Base-by-base conservation (phyloP, 2,888 invertebrate species). In the Anoplius nigerrimus region DNA sequence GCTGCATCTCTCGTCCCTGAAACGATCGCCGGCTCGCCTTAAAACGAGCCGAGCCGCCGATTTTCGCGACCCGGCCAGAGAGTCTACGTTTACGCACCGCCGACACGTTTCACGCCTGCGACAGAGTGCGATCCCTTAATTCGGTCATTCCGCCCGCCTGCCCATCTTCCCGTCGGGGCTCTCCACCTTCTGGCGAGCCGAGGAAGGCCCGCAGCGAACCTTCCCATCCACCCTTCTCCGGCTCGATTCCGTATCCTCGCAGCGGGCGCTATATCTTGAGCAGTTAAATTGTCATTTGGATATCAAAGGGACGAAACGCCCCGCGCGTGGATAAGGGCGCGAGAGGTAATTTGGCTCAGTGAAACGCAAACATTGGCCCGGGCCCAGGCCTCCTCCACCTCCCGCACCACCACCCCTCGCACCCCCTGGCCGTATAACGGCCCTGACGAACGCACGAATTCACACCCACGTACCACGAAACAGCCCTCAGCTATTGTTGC, bases 261-360 rank as follows among this genome's bases (percentile, higher is more conserved):
- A n/a, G 53, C 22, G 16, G 55, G 34, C 48, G 57, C 52, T 46
- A 65, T 75, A 72, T 80, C 78, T 77, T 64, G 80, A 75, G 85
- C 87, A 87, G 89, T 89, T 89, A 89, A 89, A 89, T 88, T 88
- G 89, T 88, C 89, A 88, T 88, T 89, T 89, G 85, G 88, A 86
- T 88, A 87, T 88, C 88, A 88, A 88, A 88, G 88, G 87, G 86
- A 86, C 82, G 83, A 78, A 82, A 85, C 81, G 82, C 81, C 78
- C 81, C 82, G 81, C 82, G 82, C 81, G 80, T 82, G 87, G 84
- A 86, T 87, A 86, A 88, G 86, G 87, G 86, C 85, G 86, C 83
- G 83, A 79, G 83, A 85, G 87, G 87, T 87, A 88, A 87, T 88
- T 88, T 88, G 85, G 85, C 83, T 86, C 86, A 86, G 86, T 83